Evolutionary conservation across 2,888 invertebrate genomes (phyloP).

Genomic region (Nezara viridula): DNA sequence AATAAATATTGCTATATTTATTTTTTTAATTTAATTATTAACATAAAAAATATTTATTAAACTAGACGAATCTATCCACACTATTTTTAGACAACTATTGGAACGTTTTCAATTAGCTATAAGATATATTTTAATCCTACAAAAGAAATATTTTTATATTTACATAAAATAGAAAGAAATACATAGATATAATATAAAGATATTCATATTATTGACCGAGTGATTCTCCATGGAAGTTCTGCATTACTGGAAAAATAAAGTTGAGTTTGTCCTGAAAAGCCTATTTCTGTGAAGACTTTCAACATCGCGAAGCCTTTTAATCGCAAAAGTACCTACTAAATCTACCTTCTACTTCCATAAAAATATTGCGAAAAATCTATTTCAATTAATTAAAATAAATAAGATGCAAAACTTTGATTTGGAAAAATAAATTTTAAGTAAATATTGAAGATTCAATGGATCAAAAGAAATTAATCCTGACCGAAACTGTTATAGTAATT

Average conservation of each 20-base stretch:
- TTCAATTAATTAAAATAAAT: neutral
- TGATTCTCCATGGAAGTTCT: neutral
- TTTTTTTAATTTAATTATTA: too few relatives aligned
- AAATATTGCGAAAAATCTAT: neutral
- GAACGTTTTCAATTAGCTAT: too few relatives aligned
- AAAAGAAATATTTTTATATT: too few relatives aligned
- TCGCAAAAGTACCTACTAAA: constrained; percentile 32
- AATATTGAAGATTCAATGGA: neutral
- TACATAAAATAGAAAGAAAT: too few relatives aligned
- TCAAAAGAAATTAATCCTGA: neutral
- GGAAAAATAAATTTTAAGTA: neutral
- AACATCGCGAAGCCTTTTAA: constrained; percentile 37
- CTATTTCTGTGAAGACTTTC: constrained; percentile 37
- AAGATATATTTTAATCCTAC: too few relatives aligned
- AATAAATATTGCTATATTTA: too few relatives aligned
- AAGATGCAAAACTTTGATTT: neutral
- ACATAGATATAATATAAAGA: too few relatives aligned
- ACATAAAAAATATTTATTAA: too few relatives aligned
- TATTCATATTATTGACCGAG: too few relatives aligned
- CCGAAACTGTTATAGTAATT: neutral
- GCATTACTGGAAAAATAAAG: neutral
- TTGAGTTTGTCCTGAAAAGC: constrained; percentile 37
- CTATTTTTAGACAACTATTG: too few relatives aligned
- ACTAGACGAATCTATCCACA: too few relatives aligned
- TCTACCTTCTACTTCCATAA: neutral